A percentile compares a stretch with the other conserved stretches of the same genome.
phyloP scores from a whole-genome alignment of 2,888 invertebrate genomes.

The Rhagium mordax region DNA sequence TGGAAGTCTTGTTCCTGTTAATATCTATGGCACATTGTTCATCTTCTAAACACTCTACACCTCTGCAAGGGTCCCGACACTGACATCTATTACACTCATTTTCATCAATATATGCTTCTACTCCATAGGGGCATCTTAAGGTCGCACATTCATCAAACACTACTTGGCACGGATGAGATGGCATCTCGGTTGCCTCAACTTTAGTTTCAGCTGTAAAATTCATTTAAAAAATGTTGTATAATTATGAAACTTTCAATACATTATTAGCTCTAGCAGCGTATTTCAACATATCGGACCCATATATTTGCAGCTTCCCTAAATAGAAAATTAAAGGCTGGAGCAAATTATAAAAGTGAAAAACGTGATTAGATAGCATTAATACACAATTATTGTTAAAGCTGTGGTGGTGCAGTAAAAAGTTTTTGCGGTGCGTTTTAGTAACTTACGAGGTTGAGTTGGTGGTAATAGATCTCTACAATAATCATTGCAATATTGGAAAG shows the following conservation, averaged over 20 bases:
- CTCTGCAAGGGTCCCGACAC: constrained; percentile 83
- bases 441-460: constrained; percentile 63
- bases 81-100: constrained; percentile 81
- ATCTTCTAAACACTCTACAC: constrained; percentile 74
- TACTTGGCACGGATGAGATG: constrained; percentile 70
- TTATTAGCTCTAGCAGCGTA: neutral
- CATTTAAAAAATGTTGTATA: neutral
- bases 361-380: neutral
- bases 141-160: constrained; percentile 76
- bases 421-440: neutral
- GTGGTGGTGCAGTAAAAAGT: neutral
- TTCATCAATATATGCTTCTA: constrained; percentile 75
- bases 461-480: constrained; percentile 71
- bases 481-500: constrained; percentile 79
- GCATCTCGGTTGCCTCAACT: constrained; percentile 60
- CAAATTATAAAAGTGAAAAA: constrained; percentile 9
- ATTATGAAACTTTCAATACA: neutral
- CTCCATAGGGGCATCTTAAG: constrained; percentile 82
- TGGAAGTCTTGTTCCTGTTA: constrained; percentile 66
- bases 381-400: constrained; percentile 10
- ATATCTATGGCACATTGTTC: constrained; percentile 81
- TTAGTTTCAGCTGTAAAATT: constrained; percentile 40
- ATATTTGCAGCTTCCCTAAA: neutral
- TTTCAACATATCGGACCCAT: neutral
- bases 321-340: constrained; percentile 5